Base-by-base conservation (phyloP, 2,797 vertebrate species). In the Crocodylus rhombifer region DNA sequence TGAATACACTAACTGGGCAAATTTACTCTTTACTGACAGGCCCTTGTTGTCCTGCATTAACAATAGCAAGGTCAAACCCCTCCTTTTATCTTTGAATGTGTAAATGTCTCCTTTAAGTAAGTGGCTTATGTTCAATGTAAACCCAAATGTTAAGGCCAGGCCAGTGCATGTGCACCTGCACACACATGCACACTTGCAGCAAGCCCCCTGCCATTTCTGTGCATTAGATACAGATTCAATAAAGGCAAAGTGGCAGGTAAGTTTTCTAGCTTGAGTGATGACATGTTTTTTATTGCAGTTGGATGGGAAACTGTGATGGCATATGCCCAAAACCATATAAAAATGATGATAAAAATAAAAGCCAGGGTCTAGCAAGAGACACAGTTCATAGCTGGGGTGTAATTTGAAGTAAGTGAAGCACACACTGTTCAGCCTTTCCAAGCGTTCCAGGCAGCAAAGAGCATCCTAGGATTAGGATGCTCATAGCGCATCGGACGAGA, bases 221-320 rank as follows among this genome's bases (percentile, higher is more conserved):
- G 69, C 65, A 77, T 94, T 85, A 95, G 91, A 80, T 84, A 80
- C 84, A 91, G 87, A 93, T 95, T 89, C 87, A 94, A 91, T 92
- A 96, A 94, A 91, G 88, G 91, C 75, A 90, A 95, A 96, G 92
- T 89, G 95, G 88, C 92, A 92, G 90, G 93, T 95, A 92, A 95
- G 89, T 90, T 95, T 96, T 97, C 95, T 86, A 86, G 94, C 82
- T 92, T 89, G 90, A 94, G 81, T 56, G 21, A 65, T 88, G 89
- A 90, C 58, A 69, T 91, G 94, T 96, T n/a, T 92, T 93, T 97
- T 93, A 92, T 95, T 96, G 89, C 60, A 80, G 86, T 83, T 96
- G 93, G 86, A 90, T 94, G 87, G 85, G 90, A 95, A 94, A 87
- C 87, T 55, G 67, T 77, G 84, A 79, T 95, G 92, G 87, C 88